Conservation (phyloP, 1,140 invertebrate species). For the Leptopilina boulardi region DNA sequence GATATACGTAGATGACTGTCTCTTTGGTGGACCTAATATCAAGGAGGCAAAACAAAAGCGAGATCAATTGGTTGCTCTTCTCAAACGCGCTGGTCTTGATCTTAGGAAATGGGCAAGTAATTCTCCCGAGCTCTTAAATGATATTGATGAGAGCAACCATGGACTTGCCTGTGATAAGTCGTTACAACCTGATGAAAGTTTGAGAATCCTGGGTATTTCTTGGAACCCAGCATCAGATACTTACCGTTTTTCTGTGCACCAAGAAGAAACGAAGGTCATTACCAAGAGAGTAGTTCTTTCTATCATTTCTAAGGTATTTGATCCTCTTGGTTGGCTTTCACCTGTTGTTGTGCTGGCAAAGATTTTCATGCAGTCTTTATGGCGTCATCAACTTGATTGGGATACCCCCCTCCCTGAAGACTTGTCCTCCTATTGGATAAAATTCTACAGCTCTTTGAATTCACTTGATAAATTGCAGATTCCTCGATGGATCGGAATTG, state of each 20-base stretch:
- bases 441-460: not conserved
- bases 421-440: conserved; percentile 32
- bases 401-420: conserved; percentile 60
- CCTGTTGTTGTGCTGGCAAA: conserved; percentile 70
- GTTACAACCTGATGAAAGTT: not conserved
- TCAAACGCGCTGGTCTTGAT: too few species aligned
- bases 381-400: conserved; percentile 65
- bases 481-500: not conserved
- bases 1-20: too few species aligned
- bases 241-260: not conserved
- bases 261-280: conserved; percentile 2
- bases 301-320: conserved; percentile 60
- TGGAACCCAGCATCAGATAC: not conserved
- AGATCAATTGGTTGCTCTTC: not conserved
- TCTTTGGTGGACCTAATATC: not conserved
- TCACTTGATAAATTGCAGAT: not conserved
- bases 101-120: conserved; percentile 10
- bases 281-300: conserved; percentile 56
- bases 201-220: not conserved
- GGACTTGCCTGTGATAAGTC: too few species aligned
- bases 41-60: not conserved
- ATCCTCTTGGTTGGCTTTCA: conserved; percentile 68
- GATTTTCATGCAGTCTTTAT: conserved; percentile 73
- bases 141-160: not conserved
- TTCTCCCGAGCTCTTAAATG: not conserved